phyloP scores from a whole-genome alignment of 1,140 invertebrate genomes.

The Zeugodacus cucurbitae region DNA sequence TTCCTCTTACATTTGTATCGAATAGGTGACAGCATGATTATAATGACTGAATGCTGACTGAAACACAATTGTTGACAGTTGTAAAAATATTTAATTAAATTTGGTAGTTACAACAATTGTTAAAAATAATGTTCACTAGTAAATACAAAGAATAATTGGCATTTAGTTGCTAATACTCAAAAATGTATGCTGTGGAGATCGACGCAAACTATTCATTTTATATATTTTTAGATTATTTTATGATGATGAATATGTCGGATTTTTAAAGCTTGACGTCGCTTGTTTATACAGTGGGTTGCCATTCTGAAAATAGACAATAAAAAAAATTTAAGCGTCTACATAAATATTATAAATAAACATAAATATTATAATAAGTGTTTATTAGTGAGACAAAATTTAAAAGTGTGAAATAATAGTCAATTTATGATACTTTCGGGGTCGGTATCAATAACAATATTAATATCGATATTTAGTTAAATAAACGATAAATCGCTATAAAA shows the following conservation, averaged over 20 bases:
- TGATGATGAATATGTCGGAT: neutral
- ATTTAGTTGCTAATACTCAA: too few species aligned
- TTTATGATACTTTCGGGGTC: too few species aligned
- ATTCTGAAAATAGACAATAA: neutral
- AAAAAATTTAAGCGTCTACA: neutral
- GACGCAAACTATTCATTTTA: too few species aligned
- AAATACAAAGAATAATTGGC: too few species aligned
- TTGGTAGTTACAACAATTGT: neutral
- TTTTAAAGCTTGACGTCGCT: neutral
- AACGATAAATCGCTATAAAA: too few species aligned
- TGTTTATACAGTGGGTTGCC: neutral
- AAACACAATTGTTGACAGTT: neutral
- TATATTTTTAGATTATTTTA: neutral
- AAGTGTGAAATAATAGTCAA: neutral
- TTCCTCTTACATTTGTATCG: neutral
- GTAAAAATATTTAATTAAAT: too few species aligned
- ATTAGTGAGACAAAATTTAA: neutral
- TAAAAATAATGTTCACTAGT: too few species aligned
- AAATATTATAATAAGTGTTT: neutral
- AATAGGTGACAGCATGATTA: neutral
- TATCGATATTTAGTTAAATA: too few species aligned
- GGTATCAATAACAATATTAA: neutral
- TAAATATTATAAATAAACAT: neutral
- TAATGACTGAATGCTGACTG: neutral
- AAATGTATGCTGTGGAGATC: too few species aligned